Evolutionary conservation across 2,113 vertebrate species (phyloP).

Genomic region (Sigmodon hispidus): DNA sequence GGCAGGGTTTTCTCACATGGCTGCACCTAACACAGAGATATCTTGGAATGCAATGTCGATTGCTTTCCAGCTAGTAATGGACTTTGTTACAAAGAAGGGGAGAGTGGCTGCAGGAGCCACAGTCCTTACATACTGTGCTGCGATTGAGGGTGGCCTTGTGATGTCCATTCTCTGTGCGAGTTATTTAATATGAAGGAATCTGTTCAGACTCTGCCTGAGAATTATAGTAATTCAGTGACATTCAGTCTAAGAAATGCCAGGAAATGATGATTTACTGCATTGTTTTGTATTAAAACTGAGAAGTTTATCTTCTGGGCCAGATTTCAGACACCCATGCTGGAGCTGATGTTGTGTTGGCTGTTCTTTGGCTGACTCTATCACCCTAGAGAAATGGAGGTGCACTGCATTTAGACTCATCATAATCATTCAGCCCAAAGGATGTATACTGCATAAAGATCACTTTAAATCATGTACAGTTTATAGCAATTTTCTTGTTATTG

Average conservation of each 20-base stretch:
- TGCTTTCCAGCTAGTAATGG: background rate
- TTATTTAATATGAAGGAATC: constrained; percentile 9
- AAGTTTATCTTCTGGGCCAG: background rate
- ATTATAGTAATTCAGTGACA: background rate
- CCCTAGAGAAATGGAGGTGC: background rate
- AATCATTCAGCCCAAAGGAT: background rate
- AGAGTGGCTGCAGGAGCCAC: background rate
- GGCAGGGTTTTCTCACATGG: background rate
- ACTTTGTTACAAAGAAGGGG: background rate
- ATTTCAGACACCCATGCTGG: background rate
- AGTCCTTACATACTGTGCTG: background rate
- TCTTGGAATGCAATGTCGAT: background rate
- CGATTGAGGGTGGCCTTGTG: background rate
- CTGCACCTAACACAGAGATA: background rate
- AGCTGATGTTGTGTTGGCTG: background rate
- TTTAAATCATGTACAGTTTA: background rate
- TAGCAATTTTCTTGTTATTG: background rate
- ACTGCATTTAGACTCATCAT: background rate
- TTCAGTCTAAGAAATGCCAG: background rate
- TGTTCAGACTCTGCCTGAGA: background rate
- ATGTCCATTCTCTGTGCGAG: background rate
- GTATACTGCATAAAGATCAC: background rate
- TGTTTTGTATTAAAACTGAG: constrained; percentile 30
- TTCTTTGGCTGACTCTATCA: background rate
- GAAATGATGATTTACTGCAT: background rate